A percentile compares a stretch with the other conserved stretches of the same genome.
Conservation (phyloP, 37 sponge, comb jelly and placozoan genomes). For the Hexactinellida sp. region DNA sequence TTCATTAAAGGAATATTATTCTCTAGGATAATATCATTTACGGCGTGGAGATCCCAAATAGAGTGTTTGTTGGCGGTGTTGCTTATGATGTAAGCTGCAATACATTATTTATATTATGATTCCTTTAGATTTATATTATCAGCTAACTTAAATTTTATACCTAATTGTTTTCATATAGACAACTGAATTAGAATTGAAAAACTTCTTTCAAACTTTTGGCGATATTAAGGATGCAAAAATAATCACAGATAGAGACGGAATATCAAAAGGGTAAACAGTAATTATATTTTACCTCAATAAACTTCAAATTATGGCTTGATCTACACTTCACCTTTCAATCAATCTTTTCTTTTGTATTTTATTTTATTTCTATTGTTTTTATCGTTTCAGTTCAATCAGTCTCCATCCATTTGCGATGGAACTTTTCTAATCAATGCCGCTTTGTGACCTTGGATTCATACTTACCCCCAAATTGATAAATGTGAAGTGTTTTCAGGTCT, state of each 20-base stretch:
- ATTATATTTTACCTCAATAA: too few relatives aligned
- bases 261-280: constrained; percentile 57
- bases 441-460: too few relatives aligned
- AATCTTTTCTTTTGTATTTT: too few relatives aligned
- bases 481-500: too few relatives aligned
- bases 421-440: too few relatives aligned
- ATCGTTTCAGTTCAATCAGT: not conserved
- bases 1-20: too few relatives aligned
- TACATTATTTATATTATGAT: not conserved
- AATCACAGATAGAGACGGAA: constrained; percentile 58
- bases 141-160: too few relatives aligned
- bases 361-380: too few relatives aligned
- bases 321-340: too few relatives aligned
- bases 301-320: too few relatives aligned
- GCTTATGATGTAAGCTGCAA: constrained; percentile 52
- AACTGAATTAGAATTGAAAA: constrained; percentile 53
- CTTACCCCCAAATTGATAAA: too few relatives aligned
- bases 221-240: constrained; percentile 58
- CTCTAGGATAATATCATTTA: not conserved
- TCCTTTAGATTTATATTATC: too few relatives aligned
- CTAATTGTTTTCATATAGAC: constrained; percentile 22
- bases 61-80: constrained; percentile 67
- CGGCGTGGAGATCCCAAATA: constrained; percentile 68
- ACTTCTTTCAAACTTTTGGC: constrained; percentile 60
- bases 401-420: not conserved